Percentiles rank a stretch among this genome's conserved stretches.
These are phyloP conservation scores for Oncorhynchus mykiss DNA, from an alignment of 2,113 vertebrate genomes.

Conservation along the genomic window DNA sequence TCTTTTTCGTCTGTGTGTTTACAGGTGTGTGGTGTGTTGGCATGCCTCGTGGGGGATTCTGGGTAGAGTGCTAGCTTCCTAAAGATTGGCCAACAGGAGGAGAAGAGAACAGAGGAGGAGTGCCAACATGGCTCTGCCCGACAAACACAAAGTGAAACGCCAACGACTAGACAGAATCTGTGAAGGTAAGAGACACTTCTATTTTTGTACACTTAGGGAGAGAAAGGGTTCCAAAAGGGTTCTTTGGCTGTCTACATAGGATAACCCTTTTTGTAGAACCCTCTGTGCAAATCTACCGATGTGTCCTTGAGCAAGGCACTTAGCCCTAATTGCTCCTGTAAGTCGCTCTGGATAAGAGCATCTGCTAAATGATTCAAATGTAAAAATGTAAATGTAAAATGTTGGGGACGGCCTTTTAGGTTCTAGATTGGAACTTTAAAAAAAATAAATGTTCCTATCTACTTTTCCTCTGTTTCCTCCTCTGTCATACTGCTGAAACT, in stretches of 20 bases:
- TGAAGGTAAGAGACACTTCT: slow-evolving; percentile 80
- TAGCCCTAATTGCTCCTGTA: no score
- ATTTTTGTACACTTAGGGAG: no score
- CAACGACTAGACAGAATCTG: slow-evolving; percentile 94
- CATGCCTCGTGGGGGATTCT: slow-evolving; percentile 3
- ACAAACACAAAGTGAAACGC: slow-evolving; percentile 97
- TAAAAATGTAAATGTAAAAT: no score
- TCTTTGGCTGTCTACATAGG: no score
- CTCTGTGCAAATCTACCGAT: no score
- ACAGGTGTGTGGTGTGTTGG: slow-evolving; percentile 40
- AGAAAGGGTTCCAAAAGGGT: no score
- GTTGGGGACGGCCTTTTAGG: no score
- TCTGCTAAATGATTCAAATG: no score
- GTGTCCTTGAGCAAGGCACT: no score
- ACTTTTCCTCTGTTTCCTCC: not conserved
- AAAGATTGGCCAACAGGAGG: slow-evolving; percentile 22
- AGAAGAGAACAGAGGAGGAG: slow-evolving; percentile 21
- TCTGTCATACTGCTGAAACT: not conserved
- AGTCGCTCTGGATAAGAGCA: no score
- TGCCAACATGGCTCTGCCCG: slow-evolving; percentile 76
- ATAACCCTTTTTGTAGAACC: no score
- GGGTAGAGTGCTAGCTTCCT: slow-evolving; percentile 1
- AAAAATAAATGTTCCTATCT: not conserved
- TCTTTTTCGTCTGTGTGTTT: slow-evolving; percentile 12
- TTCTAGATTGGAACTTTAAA: no score